phyloP scores from a whole-genome alignment of 2,797 vertebrate species.

The Spinus olivaceus region DNA sequence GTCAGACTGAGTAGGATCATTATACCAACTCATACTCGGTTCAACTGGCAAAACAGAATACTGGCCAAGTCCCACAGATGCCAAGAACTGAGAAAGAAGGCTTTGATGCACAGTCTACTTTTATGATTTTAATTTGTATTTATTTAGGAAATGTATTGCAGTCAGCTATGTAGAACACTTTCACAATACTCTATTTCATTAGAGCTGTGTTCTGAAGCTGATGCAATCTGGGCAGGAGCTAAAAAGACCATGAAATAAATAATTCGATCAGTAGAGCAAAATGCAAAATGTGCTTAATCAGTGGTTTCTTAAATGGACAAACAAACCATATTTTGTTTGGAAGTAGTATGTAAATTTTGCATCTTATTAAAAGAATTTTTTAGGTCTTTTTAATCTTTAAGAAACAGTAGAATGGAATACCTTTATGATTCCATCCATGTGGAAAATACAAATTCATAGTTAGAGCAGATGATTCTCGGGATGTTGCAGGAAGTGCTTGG shows the following conservation, averaged over 20 bases:
- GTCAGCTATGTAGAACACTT: slow-evolving; percentile 34
- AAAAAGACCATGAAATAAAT: slow-evolving; percentile 43
- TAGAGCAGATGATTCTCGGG: not conserved
- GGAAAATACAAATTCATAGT: not conserved
- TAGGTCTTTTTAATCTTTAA: not conserved
- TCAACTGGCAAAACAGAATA: slow-evolving; percentile 48
- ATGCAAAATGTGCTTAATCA: slow-evolving; percentile 45
- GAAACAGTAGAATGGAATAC: not conserved
- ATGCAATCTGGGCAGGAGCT: slow-evolving; percentile 43
- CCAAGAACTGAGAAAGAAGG: slow-evolving; percentile 45
- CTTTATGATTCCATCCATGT: not conserved
- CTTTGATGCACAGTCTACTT: slow-evolving; percentile 47
- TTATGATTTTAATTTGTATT: slow-evolving; percentile 61
- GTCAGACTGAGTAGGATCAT: slow-evolving; percentile 34
- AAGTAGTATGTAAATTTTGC: not conserved
- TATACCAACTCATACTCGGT: slow-evolving; percentile 32
- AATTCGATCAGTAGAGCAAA: slow-evolving; percentile 18
- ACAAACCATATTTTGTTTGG: slow-evolving; percentile 29
- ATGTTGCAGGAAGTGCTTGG: not conserved
- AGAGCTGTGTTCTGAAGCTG: slow-evolving; percentile 38
- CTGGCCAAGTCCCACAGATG: slow-evolving; percentile 37
- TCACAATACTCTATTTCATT: slow-evolving; percentile 62
- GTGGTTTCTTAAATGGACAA: slow-evolving; percentile 37
- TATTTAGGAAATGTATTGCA: slow-evolving; percentile 53
- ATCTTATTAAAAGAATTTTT: not conserved